These are phyloP conservation scores for Zaprionus taronus DNA, from an alignment of 1,140 invertebrate genomes.

Conservation along the genomic window DNA sequence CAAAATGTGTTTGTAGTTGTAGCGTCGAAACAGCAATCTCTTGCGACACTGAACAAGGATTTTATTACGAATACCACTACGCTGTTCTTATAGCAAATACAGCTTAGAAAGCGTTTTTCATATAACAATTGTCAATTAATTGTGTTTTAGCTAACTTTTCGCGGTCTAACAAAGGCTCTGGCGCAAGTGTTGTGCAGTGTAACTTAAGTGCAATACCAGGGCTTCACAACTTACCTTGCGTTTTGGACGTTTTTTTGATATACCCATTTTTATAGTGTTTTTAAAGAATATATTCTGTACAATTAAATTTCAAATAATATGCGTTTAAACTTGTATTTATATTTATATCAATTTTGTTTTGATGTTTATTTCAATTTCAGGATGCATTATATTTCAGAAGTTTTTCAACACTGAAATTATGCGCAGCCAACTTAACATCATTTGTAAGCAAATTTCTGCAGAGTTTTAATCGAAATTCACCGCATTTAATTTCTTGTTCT, in stretches of 20 bases:
- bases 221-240: conserved; percentile 14
- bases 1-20: conserved; percentile 56
- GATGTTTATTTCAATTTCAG: conserved; percentile 40
- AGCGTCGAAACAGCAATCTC: conserved; percentile 32
- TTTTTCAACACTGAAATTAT: conserved; percentile 50
- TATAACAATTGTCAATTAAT: conserved; percentile 26
- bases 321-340: not conserved
- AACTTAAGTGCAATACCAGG: conserved; percentile 27
- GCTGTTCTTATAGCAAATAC: not conserved
- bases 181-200: conserved; percentile 47
- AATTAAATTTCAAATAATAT: not conserved
- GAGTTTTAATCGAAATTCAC: conserved; percentile 49
- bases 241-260: not conserved
- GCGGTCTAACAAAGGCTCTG: conserved; percentile 74
- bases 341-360: conserved; percentile 12
- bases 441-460: conserved; percentile 79
- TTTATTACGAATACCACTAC: conserved; percentile 17
- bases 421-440: conserved; percentile 76
- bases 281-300: not conserved
- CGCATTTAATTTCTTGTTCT: conserved; percentile 46
- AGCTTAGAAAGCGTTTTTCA: conserved; percentile 18
- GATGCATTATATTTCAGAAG: conserved; percentile 13
- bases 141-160: conserved; percentile 48
- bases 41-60: conserved; percentile 25
- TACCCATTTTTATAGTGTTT: not conserved